Percentiles rank a stretch among this genome's conserved stretches.
phyloP scores from a whole-genome alignment of 2,113 vertebrate species.

The Protomyctophum bolini region DNA sequence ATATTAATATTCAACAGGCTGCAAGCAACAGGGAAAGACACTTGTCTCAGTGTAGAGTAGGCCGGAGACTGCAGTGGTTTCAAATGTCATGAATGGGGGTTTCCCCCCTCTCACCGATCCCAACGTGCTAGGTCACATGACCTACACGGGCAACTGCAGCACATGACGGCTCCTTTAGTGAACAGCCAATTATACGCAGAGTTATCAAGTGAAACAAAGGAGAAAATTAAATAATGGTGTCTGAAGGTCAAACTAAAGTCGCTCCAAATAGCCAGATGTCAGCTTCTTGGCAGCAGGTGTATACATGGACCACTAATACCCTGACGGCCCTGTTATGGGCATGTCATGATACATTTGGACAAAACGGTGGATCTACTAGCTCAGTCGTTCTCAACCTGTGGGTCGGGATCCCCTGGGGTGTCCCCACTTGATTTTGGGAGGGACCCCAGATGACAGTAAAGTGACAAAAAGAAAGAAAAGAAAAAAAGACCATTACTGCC shows the following conservation, averaged over 20 bases:
- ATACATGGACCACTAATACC: not conserved
- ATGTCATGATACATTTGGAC: no score
- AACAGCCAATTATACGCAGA: no score
- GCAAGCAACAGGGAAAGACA: constrained; percentile 12
- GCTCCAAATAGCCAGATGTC: not conserved
- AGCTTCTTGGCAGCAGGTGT: constrained; percentile 2
- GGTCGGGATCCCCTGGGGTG: no score
- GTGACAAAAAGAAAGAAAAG: no score
- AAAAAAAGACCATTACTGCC: no score
- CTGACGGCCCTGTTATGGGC: no score
- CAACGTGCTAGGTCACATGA: constrained; percentile 51
- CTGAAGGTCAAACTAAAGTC: not conserved
- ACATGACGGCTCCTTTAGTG: not conserved
- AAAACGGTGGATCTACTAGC: no score
- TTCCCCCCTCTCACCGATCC: constrained; percentile 37
- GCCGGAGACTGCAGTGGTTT: constrained; percentile 60
- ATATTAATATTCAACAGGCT: constrained; percentile 40
- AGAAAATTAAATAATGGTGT: not conserved
- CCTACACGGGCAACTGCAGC: constrained; percentile 29
- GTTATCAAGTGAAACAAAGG: not conserved
- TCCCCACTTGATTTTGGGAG: no score
- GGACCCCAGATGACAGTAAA: no score
- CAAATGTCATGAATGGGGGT: constrained; percentile 53
- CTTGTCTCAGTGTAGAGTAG: not conserved
- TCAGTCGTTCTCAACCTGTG: no score